phyloP scores from a whole-genome alignment of 2,888 invertebrate genomes.

The Eristalis arbustorum region DNA sequence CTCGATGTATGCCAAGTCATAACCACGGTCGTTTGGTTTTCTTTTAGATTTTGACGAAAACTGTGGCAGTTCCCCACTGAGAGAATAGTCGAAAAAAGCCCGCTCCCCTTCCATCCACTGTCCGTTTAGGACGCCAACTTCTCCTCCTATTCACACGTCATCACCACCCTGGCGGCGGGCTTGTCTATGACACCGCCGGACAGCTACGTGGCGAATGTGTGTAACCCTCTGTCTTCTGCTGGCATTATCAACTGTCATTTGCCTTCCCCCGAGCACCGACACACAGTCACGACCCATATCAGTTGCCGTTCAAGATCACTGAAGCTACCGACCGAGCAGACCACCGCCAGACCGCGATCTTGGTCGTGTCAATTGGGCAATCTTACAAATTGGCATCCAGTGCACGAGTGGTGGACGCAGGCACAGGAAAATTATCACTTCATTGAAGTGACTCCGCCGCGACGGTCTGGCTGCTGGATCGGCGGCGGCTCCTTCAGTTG shows the following conservation, averaged over 20 bases:
- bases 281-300: not conserved
- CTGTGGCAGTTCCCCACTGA: no score
- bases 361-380: constrained; percentile 76
- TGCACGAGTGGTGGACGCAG: constrained; percentile 70
- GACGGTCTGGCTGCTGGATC: constrained; percentile 7
- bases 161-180: not conserved
- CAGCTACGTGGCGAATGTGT: not conserved
- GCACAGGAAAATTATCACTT: constrained; percentile 77
- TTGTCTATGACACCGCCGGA: not conserved
- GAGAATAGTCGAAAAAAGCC: no score
- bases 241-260: not conserved
- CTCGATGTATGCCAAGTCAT: no score
- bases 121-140: not conserved
- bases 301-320: not conserved
- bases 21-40: no score
- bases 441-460: constrained; percentile 76
- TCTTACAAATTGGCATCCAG: constrained; percentile 75
- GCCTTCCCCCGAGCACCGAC: not conserved
- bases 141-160: not conserved
- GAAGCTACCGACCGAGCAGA: constrained; percentile 50
- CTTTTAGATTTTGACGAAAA: no score
- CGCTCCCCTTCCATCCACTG: no score
- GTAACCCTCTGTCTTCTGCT: not conserved
- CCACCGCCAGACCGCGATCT: constrained; percentile 50
- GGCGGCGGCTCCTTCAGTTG: not conserved